Conservation (phyloP, 2,888 invertebrate species). For the Coremacera marginata region DNA sequence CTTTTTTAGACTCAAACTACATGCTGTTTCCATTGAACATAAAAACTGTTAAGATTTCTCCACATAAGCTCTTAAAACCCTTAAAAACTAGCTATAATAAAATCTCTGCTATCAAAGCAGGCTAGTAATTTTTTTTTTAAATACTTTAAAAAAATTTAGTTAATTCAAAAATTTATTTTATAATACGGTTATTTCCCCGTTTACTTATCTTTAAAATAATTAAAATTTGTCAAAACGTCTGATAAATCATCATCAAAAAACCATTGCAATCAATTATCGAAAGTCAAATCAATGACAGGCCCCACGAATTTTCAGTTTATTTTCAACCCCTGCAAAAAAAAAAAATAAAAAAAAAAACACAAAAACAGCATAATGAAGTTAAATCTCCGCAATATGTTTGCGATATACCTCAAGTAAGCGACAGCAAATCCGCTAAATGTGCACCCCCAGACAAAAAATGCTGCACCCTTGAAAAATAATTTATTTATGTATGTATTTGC, state of each 20-base stretch:
- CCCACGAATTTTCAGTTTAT: not conserved
- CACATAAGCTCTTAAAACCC: too few relatives aligned
- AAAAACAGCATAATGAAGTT: not conserved
- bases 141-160: too few relatives aligned
- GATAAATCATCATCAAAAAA: slow-evolving; percentile 36
- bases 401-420: not conserved
- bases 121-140: too few relatives aligned
- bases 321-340: not conserved
- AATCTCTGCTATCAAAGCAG: too few relatives aligned
- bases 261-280: slow-evolving; percentile 32
- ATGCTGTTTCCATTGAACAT: too few relatives aligned
- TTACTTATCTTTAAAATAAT: not conserved
- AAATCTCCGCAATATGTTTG: slow-evolving; percentile 27
- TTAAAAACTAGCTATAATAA: too few relatives aligned
- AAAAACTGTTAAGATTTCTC: too few relatives aligned
- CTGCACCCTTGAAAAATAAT: slow-evolving; percentile 1
- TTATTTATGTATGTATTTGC: slow-evolving; percentile 31
- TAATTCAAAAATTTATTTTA: slow-evolving; percentile 16
- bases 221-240: slow-evolving; percentile 12
- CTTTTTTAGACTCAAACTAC: too few relatives aligned
- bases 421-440: not conserved
- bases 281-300: slow-evolving; percentile 20
- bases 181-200: not conserved
- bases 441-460: not conserved
- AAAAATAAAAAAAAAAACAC: not conserved